Base-by-base conservation (phyloP, 2,888 invertebrate species). In the Drosophila quinaria region DNA sequence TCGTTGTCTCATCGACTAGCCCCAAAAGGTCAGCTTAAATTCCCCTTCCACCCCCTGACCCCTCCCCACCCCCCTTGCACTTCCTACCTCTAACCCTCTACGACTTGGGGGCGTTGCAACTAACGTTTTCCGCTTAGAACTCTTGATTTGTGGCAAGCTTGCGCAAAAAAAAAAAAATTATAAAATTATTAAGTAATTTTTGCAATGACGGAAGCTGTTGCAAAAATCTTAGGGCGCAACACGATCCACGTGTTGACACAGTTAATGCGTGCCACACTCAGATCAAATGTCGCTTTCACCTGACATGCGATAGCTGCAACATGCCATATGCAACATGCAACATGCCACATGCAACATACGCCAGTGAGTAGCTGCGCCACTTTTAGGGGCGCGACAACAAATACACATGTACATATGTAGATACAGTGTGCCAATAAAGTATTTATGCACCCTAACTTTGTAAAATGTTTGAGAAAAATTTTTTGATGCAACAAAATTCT, bases 1-100 rank as follows among this genome's bases (percentile, higher is more conserved):
- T 64, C 64, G 25, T 17, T 25, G 22, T 19, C 47, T 31, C 46
- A 76, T 61, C 44, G 52, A 44, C 46, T 29, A 29, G 42, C 29
- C 70, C 61, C 66, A 86, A 86, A 83, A 88, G 89, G 89, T 88
- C 75, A 80, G 69, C 64, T 5, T 33, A 25, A 6, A 25, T 25
- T 4, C 22, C 22, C 22, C 11, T 3, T 10, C 19, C 15, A 8
- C 13, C 31, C 3, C 33, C 33, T 5, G n/a, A n/a, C 11, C 13
- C 13, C 19, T 19, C 19, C 6, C 13, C 19, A 2, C 13, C n/a
- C 49, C 17, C 35, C 59, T 60, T 22, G 15, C 4, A 8, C 29
- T 29, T 29, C 29, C 42, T 33, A 66, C 60, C 67, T 17, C 11
- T 6, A 6, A 11, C 10, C 6, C n/a, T 50, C 46, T 50, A 17